Evolutionary conservation across 2,888 invertebrate species (phyloP), one percentile per base, ranked within the genome.

Genomic region (Miltochrista miniata): DNA sequence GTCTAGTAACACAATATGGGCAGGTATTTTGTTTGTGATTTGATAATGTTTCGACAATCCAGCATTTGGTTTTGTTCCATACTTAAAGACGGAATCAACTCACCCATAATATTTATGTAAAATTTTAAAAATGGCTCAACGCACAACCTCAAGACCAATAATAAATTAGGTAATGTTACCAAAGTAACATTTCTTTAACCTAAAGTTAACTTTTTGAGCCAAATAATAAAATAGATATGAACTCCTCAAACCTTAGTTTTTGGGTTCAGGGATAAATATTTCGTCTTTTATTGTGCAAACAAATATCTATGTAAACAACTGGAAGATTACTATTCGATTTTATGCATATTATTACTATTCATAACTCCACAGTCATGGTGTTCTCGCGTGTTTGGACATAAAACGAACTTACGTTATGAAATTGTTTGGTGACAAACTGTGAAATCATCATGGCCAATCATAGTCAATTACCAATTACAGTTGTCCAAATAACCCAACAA

Each of bases 201-300:
- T 81, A 84, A 84, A 81, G 75, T 80, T 72, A 87, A 85, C 85
- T 82, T 79, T 84, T 86, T 87, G 86, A 87, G 83, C 85, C 86
- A 83, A 82, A 81, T 53, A 60, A 68, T 76, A 64, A 72, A 70
- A 60, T 67, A 61, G 61, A 68, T 64, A 65, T 51, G 55, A 57
- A 57, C 31, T 54, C 50, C 49, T 46, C 37, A 45, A 44, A 69
- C 61, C 61, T 52, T 50, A 59, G 44, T 41, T 48, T 59, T 50
- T 37, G 37, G 54, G 42, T 36, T 59, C 13, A 43, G 38, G 39
- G 59, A 48, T 54, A 61, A 62, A 64, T 66, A 59, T 57, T 61
- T 63, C 64, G 68, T 64, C 64, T 64, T 61, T 66, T 64, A 60
- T 55, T 69, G 59, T 58, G 64, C 58, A 58, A 51, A 45, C 59